Base-by-base conservation (phyloP, 2,797 vertebrate species). In the Ctenopoma kingsleyae region DNA sequence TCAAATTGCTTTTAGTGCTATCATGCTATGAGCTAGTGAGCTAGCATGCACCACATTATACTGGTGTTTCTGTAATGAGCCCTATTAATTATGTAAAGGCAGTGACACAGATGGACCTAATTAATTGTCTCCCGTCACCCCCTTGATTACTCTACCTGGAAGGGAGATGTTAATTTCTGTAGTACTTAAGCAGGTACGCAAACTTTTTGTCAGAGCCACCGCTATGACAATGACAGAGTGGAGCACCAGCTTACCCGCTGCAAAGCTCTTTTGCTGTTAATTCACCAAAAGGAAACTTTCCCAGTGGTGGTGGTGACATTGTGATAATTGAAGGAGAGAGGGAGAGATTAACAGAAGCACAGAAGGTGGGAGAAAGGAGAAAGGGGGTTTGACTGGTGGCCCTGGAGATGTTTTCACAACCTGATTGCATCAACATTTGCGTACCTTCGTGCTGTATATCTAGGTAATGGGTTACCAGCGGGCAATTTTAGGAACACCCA, bases 371-470 rank as follows among this genome's bases (percentile, higher is more conserved):
- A 50, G 66, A 57, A 68, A 65, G 62, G 35, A 52, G 51, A 49
- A 48, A 44, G 48, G 56, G 67, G 62, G 60, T 12, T 66, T 65
- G 77, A 4, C 52, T 54, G 55, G 81, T 67, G 92, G 92, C 93
- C 94, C 93, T 90, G 90, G 91, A 95, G 94, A 94, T 94, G 93
- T 95, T 96, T 97, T 96, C 88, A 90, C 92, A 95, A 92, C 90
- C 93, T 90, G 93, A 93, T 89, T 94, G 90, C 89, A 92, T 94
- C 91, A 94, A 95, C 94, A 94, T 94, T 95, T 94, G 54, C 80
- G 91, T 81, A 92, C 93, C 90, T 90, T 93, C 87, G 78, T 72
- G 82, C 89, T 90, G 87, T 91, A 82, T 89, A 93, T 94, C 91
- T 93, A 90, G 88, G 94, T 95, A 94, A 95, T 96, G 94, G 94